Evolutionary conservation across 2,888 invertebrate genomes (phyloP).

Genomic region (Lapara coniferarum): DNA sequence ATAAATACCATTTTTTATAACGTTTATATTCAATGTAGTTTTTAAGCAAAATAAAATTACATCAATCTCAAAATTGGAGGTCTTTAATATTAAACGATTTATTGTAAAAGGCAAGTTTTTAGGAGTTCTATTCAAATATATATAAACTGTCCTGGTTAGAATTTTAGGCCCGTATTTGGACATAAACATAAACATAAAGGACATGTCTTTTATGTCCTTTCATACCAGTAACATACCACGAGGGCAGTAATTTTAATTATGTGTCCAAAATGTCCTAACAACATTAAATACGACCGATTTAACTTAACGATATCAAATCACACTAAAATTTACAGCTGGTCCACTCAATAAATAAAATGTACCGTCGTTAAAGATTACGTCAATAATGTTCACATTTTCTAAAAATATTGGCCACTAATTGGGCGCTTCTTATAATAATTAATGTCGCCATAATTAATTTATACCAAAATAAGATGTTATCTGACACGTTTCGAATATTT

Average conservation of each 20-base stretch:
- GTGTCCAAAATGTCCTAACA: not conserved
- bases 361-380: conserved; percentile 37
- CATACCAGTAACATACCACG: not conserved
- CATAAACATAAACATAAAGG: no score
- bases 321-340: conserved; percentile 23
- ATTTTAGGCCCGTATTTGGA: no score
- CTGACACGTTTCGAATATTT: conserved; percentile 61
- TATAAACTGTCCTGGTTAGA: no score
- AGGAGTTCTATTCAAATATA: no score
- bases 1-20: no score
- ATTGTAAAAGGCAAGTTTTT: no score
- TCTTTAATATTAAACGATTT: no score
- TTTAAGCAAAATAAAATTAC: no score
- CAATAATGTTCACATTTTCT: conserved; percentile 44
- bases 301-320: conserved; percentile 13
- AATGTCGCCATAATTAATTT: conserved; percentile 71
- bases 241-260: conserved; percentile 7
- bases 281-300: conserved; percentile 12
- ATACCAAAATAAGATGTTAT: conserved; percentile 64
- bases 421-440: conserved; percentile 60
- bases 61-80: no score
- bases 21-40: no score
- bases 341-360: conserved; percentile 34
- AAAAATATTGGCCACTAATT: conserved; percentile 58
- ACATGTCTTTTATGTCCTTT: no score